Evolutionary conservation across 2,888 invertebrate species (phyloP).

Genomic region (Pegoplata infirma): DNA sequence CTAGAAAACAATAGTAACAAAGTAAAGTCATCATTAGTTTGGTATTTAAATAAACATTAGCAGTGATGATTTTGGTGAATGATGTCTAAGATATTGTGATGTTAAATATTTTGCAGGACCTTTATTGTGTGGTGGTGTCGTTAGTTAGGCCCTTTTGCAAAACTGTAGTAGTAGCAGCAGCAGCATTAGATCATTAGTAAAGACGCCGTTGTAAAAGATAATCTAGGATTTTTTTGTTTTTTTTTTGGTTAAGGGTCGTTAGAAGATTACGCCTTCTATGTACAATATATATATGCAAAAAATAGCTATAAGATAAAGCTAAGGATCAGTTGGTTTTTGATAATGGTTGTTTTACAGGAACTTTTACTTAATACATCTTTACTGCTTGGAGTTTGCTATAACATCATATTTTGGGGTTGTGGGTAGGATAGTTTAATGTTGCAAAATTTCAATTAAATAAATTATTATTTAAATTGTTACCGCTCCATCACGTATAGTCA

Average conservation of each 20-base stretch:
- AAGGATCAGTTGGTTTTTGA: background rate
- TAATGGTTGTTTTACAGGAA: background rate
- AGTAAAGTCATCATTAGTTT: slow-evolving; percentile 19
- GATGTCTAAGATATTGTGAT: background rate
- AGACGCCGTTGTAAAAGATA: background rate
- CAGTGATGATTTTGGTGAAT: background rate
- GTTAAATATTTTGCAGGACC: no score
- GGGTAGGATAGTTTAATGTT: slow-evolving; percentile 41
- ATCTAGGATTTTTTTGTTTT: background rate
- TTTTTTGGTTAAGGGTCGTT: no score
- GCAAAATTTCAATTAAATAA: slow-evolving; percentile 76
- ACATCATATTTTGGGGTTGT: slow-evolving; percentile 23
- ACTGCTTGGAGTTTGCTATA: background rate
- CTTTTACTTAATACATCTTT: background rate
- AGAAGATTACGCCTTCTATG: slow-evolving; percentile 9
- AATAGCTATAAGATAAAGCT: background rate
- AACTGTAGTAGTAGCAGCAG: no score
- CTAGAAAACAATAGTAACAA: background rate
- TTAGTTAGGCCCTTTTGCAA: no score
- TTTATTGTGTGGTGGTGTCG: no score
- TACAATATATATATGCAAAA: no score
- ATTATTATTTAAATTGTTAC: slow-evolving; percentile 78
- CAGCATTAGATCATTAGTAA: background rate
- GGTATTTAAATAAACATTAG: slow-evolving; percentile 21
- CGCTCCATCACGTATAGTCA: slow-evolving; percentile 92